phyloP scores from a whole-genome alignment of 2,113 vertebrate genomes.

The Oryzias curvinotus region DNA sequence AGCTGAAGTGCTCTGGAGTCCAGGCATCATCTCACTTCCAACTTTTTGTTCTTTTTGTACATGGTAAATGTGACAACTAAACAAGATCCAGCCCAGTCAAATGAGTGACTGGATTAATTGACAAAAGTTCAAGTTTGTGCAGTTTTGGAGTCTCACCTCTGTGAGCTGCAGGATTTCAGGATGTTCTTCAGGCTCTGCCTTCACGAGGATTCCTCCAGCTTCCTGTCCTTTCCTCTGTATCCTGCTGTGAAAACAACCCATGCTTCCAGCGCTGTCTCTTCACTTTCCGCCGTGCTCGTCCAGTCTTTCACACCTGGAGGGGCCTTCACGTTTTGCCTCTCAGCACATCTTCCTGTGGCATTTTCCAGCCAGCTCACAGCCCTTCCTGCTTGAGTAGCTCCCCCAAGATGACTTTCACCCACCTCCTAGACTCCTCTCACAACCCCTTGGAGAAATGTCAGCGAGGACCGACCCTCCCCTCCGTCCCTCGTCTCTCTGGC shows the following conservation, averaged over 20 bases:
- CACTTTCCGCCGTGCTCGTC: slow-evolving; percentile 1
- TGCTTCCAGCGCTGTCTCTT: slow-evolving; percentile 33
- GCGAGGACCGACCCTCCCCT: slow-evolving; percentile 35
- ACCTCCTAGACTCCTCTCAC: slow-evolving; percentile 38
- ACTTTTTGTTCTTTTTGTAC: slow-evolving; percentile 16
- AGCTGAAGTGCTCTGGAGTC: neutral
- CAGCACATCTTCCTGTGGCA: slow-evolving; percentile 32
- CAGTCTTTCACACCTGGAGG: neutral
- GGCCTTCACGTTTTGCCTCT: slow-evolving; percentile 19
- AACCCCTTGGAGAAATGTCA: slow-evolving; percentile 36
- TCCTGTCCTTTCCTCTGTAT: slow-evolving; percentile 33
- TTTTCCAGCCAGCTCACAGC: slow-evolving; percentile 36
- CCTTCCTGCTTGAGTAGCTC: slow-evolving; percentile 44
- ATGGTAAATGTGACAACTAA: slow-evolving; percentile 4
- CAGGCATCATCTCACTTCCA: slow-evolving; percentile 8
- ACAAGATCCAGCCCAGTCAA: slow-evolving; percentile 2
- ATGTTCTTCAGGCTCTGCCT: slow-evolving; percentile 36
- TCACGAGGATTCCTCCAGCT: slow-evolving; percentile 28
- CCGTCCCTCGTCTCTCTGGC: neutral
- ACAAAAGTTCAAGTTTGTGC: neutral
- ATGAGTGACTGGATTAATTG: neutral
- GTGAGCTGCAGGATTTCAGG: slow-evolving; percentile 64
- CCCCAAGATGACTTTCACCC: slow-evolving; percentile 38
- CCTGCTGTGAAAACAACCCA: slow-evolving; percentile 71
- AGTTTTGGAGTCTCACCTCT: slow-evolving; percentile 44